These are phyloP conservation scores for Lutjanus argentimaculatus DNA, from an alignment of 2,797 vertebrate genomes.

Conservation along the genomic window DNA sequence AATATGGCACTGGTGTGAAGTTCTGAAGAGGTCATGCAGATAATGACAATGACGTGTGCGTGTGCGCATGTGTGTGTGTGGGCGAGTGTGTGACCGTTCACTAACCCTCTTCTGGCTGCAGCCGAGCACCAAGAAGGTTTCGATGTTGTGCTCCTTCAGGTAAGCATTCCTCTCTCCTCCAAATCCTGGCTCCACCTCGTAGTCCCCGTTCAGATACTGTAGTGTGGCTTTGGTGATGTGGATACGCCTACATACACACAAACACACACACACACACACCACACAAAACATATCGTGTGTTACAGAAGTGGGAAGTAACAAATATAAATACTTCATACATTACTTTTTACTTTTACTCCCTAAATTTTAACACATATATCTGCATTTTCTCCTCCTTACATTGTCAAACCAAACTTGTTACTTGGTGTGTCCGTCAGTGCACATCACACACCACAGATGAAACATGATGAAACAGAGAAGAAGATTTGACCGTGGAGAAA, in stretches of 20 bases:
- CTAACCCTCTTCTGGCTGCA: constrained; percentile 97
- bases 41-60: constrained; percentile 19
- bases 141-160: constrained; percentile 94
- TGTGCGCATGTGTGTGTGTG: constrained; percentile 28
- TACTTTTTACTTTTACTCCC: too few species aligned
- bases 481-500: too few species aligned
- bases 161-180: constrained; percentile 95
- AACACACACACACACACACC: constrained; percentile 32
- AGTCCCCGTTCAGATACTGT: constrained; percentile 95
- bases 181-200: constrained; percentile 93
- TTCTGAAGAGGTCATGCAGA: constrained; percentile 45
- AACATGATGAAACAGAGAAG: too few species aligned
- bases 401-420: too few species aligned
- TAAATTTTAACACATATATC: too few species aligned
- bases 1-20: constrained; percentile 56
- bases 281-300: too few species aligned
- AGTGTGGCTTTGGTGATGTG: constrained; percentile 96
- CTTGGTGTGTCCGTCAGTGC: too few species aligned
- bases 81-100: constrained; percentile 24
- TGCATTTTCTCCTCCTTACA: too few species aligned
- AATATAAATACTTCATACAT: too few species aligned
- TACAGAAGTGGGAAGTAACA: too few species aligned
- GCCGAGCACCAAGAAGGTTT: constrained; percentile 95
- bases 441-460: too few species aligned
- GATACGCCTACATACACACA: constrained; percentile 87